Base-by-base conservation (phyloP, 1,140 invertebrate genomes). In the Drosophila erecta region DNA sequence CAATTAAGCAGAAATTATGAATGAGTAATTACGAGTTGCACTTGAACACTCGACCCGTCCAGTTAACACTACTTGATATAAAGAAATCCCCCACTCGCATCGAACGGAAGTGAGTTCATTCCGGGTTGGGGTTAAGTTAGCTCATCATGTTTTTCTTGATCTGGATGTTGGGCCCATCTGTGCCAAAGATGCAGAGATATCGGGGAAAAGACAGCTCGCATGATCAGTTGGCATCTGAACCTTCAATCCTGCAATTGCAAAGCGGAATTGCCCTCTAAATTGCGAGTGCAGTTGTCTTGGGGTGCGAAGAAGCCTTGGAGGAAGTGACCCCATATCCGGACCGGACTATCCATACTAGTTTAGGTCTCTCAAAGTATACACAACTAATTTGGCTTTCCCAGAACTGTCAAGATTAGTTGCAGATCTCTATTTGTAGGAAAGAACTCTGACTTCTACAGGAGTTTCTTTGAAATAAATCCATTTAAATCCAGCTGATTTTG, bases 1-100 rank as follows among this genome's bases (percentile, higher is more conserved):
- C 79, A 90, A 90, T 90, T 90, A 85, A 89, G 71, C 64, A 75
- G 61, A 85, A 85, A 85, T 90, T 90, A 90, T 90, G 85, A 90
- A 90, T 90, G 85, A 81, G 81, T 78, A 89, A 77, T 79, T 64
- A 62, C 57, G 70, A 79, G 49, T 58, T 65, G 84, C 79, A 78
- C 72, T 80, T 66, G 79, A 83, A 60, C 64, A 75, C 57, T 61
- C 57, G 65, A 60, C 75, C 71, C 56, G 43, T 43, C 44, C 78
- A 65, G 64, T 64, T 67, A 65, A 43, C 60, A 65, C 61, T 30
- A 35, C 40, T 24, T 12, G 24, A 6, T 11, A 7, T 8, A 1
- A 15, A 30, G 22, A 27, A 55, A 14, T 40, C 22, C 17, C 51
- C 43, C 40, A 20, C 22, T 27, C 44, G 51, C n/a, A 22, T 38